These are phyloP conservation scores for Autographa gamma DNA, from an alignment of 2,888 invertebrate species.

Conservation along the genomic window DNA sequence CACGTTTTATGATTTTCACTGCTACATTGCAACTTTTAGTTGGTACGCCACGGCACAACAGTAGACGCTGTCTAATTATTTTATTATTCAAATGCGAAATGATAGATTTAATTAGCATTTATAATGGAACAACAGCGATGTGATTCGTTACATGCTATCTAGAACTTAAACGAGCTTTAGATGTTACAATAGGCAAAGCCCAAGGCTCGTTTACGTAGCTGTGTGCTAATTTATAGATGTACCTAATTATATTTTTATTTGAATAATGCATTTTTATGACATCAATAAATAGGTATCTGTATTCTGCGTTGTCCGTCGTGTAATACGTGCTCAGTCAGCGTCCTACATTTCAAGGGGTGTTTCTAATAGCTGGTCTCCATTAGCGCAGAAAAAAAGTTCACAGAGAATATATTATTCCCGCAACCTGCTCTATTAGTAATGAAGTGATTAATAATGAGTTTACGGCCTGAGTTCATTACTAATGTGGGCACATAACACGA, in stretches of 20 bases:
- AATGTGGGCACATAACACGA: slow-evolving; percentile 35
- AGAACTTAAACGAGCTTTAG: slow-evolving; percentile 15
- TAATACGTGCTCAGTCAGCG: slow-evolving; percentile 38
- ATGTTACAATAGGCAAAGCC: too few species aligned
- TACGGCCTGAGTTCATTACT: slow-evolving; percentile 19
- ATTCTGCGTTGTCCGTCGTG: slow-evolving; percentile 18
- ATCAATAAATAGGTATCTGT: slow-evolving; percentile 11
- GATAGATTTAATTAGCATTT: slow-evolving; percentile 23
- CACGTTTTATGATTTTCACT: slow-evolving; percentile 76
- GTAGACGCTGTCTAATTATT: slow-evolving; percentile 36
- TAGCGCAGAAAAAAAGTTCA: slow-evolving; percentile 24
- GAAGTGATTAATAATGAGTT: slow-evolving; percentile 34
- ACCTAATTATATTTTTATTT: background rate
- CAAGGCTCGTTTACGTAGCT: background rate
- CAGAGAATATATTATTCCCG: slow-evolving; percentile 25
- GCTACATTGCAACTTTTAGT: slow-evolving; percentile 70
- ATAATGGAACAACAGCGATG: slow-evolving; percentile 25
- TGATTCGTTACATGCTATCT: slow-evolving; percentile 11
- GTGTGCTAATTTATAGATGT: slow-evolving; percentile 12
- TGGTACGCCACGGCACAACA: slow-evolving; percentile 57
- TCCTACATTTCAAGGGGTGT: slow-evolving; percentile 37
- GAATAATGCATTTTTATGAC: slow-evolving; percentile 11
- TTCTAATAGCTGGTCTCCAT: slow-evolving; percentile 37
- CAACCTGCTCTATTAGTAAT: slow-evolving; percentile 16
- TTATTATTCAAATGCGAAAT: slow-evolving; percentile 53